These are phyloP conservation scores for Morpho deidamia DNA, from an alignment of 2,888 invertebrate species.

Conservation along the genomic window DNA sequence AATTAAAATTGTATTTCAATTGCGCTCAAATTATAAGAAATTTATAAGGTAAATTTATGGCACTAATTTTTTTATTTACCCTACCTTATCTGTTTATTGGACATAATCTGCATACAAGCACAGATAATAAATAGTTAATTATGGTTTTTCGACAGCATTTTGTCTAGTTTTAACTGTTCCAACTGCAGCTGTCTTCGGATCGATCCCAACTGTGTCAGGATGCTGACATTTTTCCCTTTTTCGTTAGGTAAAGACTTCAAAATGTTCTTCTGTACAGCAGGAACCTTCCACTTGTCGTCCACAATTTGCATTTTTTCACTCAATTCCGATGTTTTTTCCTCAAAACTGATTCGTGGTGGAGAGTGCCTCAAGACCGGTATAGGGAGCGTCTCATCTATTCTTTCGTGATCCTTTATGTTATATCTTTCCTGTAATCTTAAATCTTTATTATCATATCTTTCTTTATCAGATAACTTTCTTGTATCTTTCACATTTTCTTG, in stretches of 20 bases:
- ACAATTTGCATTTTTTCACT: constrained; percentile 62
- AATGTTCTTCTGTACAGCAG: constrained; percentile 81
- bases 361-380: constrained; percentile 81
- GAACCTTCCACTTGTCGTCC: constrained; percentile 76
- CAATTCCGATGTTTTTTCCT: constrained; percentile 31
- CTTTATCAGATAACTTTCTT: too few species aligned
- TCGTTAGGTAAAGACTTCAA: constrained; percentile 63
- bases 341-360: constrained; percentile 27
- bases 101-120: neutral
- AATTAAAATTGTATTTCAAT: too few species aligned
- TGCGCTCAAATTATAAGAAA: too few species aligned
- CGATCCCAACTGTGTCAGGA: constrained; percentile 83
- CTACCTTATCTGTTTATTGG: too few species aligned
- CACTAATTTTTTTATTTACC: too few species aligned
- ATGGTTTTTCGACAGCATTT: constrained; percentile 44
- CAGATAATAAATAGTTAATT: constrained; percentile 8
- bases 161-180: constrained; percentile 80
- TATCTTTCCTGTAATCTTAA: too few species aligned
- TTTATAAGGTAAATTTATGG: neutral
- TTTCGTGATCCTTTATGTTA: neutral
- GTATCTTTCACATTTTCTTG: neutral
- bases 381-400: constrained; percentile 62
- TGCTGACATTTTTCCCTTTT: constrained; percentile 72
- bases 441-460: too few species aligned
- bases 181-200: constrained; percentile 82